phyloP scores from a whole-genome alignment of 2,888 invertebrate genomes.

The Folsomia manolachei region DNA sequence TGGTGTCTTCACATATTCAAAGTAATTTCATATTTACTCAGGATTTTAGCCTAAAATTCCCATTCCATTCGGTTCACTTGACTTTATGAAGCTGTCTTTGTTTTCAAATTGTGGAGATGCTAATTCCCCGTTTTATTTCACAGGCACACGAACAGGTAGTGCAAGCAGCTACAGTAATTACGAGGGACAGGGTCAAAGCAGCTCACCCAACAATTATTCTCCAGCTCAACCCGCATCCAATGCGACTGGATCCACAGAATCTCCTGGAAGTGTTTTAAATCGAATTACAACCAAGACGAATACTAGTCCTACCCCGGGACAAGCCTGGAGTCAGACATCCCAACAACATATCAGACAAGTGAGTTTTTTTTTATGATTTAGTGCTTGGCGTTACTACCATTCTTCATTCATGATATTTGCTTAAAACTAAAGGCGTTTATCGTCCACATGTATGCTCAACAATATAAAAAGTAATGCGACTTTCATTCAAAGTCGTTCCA shows the following conservation, averaged over 20 bases:
- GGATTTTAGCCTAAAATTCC: constrained; percentile 6
- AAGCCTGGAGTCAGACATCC: constrained; percentile 60
- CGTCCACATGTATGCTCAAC: background rate
- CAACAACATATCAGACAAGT: constrained; percentile 60
- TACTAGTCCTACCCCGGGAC: constrained; percentile 70
- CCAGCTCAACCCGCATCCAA: constrained; percentile 63
- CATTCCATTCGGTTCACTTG: too few species aligned
- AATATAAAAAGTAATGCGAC: background rate
- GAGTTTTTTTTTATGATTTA: constrained; percentile 46
- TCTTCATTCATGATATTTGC: background rate
- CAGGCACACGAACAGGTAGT: constrained; percentile 64
- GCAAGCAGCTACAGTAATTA: constrained; percentile 67
- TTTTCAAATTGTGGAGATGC: too few species aligned
- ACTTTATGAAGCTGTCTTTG: too few species aligned
- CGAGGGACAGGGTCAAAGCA: constrained; percentile 65
- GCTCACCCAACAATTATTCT: constrained; percentile 66
- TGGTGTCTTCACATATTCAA: constrained; percentile 54
- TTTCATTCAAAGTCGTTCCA: background rate
- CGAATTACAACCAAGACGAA: constrained; percentile 67
- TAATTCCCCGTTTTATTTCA: too few species aligned
- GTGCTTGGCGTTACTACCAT: background rate
- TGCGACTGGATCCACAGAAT: constrained; percentile 53
- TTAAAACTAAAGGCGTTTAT: background rate
- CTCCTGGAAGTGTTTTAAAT: constrained; percentile 59
- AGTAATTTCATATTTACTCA: constrained; percentile 51